Evolutionary conservation across 2,888 invertebrate genomes (phyloP).

Genomic region (Cephalotes varians): DNA sequence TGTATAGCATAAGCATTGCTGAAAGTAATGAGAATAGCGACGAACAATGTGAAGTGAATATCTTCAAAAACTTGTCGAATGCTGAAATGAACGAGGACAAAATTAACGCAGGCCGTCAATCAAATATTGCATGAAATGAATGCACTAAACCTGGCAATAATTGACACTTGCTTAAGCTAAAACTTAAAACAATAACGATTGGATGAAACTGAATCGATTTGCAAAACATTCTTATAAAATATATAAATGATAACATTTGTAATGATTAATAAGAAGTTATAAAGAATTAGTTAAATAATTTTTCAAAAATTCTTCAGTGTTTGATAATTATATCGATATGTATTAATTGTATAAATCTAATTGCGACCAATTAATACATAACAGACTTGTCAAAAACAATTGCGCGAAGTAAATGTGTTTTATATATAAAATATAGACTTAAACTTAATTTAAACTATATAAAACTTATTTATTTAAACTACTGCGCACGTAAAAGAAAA

Average conservation of each 20-base stretch:
- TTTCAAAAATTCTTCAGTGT: background rate
- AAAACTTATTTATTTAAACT: background rate
- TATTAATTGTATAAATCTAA: background rate
- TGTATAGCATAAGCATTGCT: background rate
- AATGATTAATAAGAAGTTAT: background rate
- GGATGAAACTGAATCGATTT: constrained; percentile 40
- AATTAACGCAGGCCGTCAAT: constrained; percentile 44
- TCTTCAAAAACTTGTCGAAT: background rate
- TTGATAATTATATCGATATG: background rate
- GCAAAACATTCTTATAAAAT: constrained; percentile 35
- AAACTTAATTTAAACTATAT: background rate
- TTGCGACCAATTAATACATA: background rate
- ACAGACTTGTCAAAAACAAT: background rate
- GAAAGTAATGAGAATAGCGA: constrained; percentile 28
- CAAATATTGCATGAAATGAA: constrained; percentile 65
- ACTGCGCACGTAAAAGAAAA: background rate
- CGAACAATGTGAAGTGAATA: constrained; percentile 40
- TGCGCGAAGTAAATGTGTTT: background rate
- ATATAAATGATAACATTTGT: background rate
- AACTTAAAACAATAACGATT: constrained; percentile 57
- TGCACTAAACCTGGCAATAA: constrained; percentile 76
- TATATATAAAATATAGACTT: background rate
- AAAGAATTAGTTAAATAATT: background rate
- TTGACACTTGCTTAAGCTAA: constrained; percentile 77
- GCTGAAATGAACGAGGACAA: constrained; percentile 40